Percentiles rank a stretch among this genome's conserved stretches.
Conservation (phyloP, 2,888 invertebrate genomes). For the Mythimna lalbum region DNA sequence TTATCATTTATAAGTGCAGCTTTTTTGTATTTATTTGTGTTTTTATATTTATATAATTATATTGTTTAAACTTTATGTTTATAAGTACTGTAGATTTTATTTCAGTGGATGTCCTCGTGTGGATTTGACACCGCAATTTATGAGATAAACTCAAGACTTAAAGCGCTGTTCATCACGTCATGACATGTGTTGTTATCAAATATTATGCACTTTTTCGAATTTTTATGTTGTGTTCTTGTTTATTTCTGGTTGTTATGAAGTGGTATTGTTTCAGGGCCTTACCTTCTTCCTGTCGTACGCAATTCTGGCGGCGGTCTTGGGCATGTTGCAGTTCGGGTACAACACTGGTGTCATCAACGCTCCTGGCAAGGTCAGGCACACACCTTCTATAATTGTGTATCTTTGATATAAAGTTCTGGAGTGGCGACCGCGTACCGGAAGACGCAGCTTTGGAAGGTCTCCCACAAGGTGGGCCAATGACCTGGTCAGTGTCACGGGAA, state of each 20-base stretch:
- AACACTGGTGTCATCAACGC: conserved; percentile 99
- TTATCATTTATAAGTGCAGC: neutral
- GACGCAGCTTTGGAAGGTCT: too few relatives aligned
- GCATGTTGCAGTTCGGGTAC: conserved; percentile 99
- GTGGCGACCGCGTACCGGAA: too few relatives aligned
- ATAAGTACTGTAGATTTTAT: conserved; percentile 10
- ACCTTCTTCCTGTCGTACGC: conserved; percentile 98
- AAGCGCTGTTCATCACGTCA: conserved; percentile 23
- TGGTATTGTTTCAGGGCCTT: conserved; percentile 94
- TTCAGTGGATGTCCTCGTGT: conserved; percentile 42
- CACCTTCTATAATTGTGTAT: neutral
- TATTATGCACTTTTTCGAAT: conserved; percentile 30
- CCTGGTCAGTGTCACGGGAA: too few relatives aligned
- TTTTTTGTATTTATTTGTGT: conserved; percentile 15
- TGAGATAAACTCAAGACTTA: neutral
- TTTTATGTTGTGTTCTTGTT: conserved; percentile 3
- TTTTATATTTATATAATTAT: neutral
- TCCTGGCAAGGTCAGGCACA: conserved; percentile 94
- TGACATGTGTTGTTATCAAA: conserved; percentile 12
- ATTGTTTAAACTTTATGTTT: neutral
- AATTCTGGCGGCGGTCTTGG: conserved; percentile 98
- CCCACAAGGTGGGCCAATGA: too few relatives aligned
- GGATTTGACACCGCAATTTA: conserved; percentile 24
- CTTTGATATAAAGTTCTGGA: too few relatives aligned
- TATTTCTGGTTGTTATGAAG: neutral